Evolutionary conservation across 2,797 vertebrate genomes (phyloP).

Genomic region (Gymnoscopelus braueri): DNA sequence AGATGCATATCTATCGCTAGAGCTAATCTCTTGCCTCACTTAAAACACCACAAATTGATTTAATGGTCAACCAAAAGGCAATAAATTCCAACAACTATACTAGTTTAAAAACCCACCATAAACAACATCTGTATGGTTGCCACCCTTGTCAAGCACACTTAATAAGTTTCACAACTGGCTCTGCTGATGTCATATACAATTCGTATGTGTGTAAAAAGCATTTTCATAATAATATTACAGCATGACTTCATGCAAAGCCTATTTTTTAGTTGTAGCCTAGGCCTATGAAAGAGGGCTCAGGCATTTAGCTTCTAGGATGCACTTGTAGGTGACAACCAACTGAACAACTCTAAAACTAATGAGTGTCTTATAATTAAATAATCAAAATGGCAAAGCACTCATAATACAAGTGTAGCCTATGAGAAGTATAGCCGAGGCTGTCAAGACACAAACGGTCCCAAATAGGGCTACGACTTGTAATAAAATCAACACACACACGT

Average conservation of each 20-base stretch:
- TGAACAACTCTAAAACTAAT: not conserved
- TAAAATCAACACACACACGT: constrained; percentile 14
- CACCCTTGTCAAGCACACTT: constrained; percentile 43
- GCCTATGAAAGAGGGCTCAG: too few relatives aligned
- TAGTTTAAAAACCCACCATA: constrained; percentile 31
- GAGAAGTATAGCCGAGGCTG: not conserved
- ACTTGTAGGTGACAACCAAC: not conserved
- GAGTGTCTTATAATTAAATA: not conserved
- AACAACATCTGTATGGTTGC: constrained; percentile 42
- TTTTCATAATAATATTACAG: constrained; percentile 54
- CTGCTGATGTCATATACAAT: constrained; percentile 46
- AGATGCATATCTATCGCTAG: not conserved
- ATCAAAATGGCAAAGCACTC: not conserved
- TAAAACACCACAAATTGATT: not conserved
- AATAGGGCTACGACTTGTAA: not conserved
- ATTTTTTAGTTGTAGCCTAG: not conserved
- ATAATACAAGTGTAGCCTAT: not conserved
- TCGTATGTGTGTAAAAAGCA: constrained; percentile 49
- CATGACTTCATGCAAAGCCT: constrained; percentile 23
- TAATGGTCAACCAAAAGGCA: constrained; percentile 14
- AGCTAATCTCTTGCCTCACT: not conserved
- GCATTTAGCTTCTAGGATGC: too few relatives aligned
- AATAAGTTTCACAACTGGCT: constrained; percentile 44
- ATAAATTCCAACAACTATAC: constrained; percentile 26
- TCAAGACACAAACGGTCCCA: constrained; percentile 30